phyloP scores from a whole-genome alignment of 37 sponge, comb jelly and placozoan species.

The Agelas oroides region DNA sequence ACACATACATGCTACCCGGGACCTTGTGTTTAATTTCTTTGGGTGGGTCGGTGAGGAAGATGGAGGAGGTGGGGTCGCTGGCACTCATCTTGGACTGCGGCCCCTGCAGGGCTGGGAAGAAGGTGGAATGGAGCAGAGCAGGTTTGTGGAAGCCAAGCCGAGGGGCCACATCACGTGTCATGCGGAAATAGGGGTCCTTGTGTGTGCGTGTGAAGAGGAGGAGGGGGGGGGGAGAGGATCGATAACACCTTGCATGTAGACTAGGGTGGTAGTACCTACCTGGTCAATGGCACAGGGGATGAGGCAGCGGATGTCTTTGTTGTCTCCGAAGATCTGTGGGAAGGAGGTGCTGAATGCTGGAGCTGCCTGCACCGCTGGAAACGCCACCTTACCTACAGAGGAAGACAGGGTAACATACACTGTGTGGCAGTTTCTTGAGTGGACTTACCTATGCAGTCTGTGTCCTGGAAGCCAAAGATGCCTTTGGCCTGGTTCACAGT shows the following conservation, averaged over 20 bases:
- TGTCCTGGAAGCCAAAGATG: slow-evolving; percentile 96
- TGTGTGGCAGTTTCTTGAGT: neutral
- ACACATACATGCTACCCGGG: neutral
- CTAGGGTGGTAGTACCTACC: slow-evolving; percentile 50
- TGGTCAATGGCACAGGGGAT: slow-evolving; percentile 99
- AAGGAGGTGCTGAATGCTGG: slow-evolving; percentile 95
- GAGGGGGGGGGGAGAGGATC: neutral
- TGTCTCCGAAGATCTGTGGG: slow-evolving; percentile 93
- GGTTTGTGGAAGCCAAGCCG: slow-evolving; percentile 96
- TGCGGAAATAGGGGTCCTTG: slow-evolving; percentile 98
- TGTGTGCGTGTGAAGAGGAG: neutral
- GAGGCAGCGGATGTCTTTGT: slow-evolving; percentile 89
- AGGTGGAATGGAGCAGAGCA: slow-evolving; percentile 94
- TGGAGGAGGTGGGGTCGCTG: slow-evolving; percentile 94
- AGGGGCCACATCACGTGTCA: slow-evolving; percentile 99
- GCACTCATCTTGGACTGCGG: slow-evolving; percentile 98
- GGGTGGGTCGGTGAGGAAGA: slow-evolving; percentile 91
- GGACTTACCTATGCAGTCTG: slow-evolving; percentile 86
- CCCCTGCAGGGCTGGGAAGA: slow-evolving; percentile 99
- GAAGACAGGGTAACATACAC: no score
- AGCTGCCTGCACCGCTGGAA: slow-evolving; percentile 98
- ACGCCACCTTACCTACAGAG: slow-evolving; percentile 84
- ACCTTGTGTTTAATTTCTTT: slow-evolving; percentile 95
- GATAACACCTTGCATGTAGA: neutral
- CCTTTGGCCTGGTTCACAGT: slow-evolving; percentile 96